Conservation (phyloP, 1,140 invertebrate genomes). For the Zophobas morio region DNA sequence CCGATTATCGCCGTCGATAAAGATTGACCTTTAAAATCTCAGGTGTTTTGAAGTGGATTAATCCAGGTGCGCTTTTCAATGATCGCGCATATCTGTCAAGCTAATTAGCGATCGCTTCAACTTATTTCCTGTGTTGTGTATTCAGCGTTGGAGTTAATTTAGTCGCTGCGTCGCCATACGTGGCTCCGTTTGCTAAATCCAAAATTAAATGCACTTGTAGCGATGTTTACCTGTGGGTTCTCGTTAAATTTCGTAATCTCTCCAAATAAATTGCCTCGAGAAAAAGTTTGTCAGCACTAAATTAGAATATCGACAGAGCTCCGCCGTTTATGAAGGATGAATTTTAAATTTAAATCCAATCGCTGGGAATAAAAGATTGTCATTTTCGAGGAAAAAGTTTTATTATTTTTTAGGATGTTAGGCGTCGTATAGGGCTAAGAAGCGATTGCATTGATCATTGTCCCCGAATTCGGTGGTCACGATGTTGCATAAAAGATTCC, state of each 20-base stretch:
- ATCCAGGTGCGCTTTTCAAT: background rate
- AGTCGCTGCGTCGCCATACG: too few species aligned
- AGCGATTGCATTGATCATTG: constrained; percentile 14
- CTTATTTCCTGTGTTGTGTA: too few species aligned
- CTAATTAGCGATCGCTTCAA: too few species aligned
- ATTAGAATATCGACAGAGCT: background rate
- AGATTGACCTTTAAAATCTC: background rate
- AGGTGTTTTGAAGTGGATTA: background rate
- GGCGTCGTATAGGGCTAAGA: background rate
- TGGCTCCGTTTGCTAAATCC: background rate
- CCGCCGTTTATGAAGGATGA: constrained; percentile 6
- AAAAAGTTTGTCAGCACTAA: background rate
- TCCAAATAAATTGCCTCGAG: background rate
- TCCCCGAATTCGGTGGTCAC: constrained; percentile 68
- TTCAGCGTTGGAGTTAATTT: too few species aligned
- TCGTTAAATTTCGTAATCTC: background rate
- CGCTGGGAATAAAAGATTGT: background rate
- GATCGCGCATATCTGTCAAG: too few species aligned
- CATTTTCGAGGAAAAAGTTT: background rate
- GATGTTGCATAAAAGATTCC: constrained; percentile 72
- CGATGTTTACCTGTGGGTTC: background rate
- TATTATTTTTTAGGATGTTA: background rate
- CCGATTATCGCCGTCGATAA: background rate
- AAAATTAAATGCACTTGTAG: background rate
- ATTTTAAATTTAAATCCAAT: constrained; percentile 29